Conservation (phyloP, 2,113 vertebrate genomes). For the Myodes glareolus region DNA sequence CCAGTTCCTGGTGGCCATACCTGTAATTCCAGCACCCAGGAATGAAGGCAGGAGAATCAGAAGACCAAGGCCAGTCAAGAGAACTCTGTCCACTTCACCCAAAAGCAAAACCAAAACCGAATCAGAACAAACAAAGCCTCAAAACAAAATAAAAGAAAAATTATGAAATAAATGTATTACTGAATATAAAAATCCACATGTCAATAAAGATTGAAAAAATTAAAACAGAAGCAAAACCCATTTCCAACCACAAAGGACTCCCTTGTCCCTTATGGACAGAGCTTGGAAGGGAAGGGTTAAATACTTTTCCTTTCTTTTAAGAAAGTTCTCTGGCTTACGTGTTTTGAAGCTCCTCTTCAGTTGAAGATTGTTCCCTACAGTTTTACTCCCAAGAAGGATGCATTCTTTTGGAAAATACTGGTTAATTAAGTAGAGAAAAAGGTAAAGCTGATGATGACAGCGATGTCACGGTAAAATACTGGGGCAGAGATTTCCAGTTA, state of each 20-base stretch:
- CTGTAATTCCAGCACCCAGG: background rate
- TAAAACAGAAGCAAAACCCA: slow-evolving; percentile 12
- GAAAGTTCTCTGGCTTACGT: background rate
- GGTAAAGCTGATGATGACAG: background rate
- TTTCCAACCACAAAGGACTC: background rate
- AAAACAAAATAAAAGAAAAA: background rate
- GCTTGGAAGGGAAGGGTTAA: background rate
- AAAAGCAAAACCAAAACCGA: background rate
- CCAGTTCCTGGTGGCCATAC: no score
- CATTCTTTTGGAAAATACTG: background rate
- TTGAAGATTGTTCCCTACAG: background rate
- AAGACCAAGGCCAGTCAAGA: no score
- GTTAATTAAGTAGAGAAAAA: background rate
- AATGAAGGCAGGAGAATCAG: background rate
- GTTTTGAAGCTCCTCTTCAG: background rate
- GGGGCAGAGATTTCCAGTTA: background rate
- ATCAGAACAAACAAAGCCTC: background rate
- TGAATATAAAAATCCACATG: slow-evolving; percentile 4
- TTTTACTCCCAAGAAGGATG: background rate
- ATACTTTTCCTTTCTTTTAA: background rate
- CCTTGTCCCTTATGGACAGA: background rate
- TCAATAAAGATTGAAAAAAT: slow-evolving; percentile 22
- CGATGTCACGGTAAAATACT: background rate
- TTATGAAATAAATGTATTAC: background rate
- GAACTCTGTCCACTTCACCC: background rate